Evolutionary conservation across 1,140 invertebrate species (phyloP).

Genomic region (Eueides isabella): DNA sequence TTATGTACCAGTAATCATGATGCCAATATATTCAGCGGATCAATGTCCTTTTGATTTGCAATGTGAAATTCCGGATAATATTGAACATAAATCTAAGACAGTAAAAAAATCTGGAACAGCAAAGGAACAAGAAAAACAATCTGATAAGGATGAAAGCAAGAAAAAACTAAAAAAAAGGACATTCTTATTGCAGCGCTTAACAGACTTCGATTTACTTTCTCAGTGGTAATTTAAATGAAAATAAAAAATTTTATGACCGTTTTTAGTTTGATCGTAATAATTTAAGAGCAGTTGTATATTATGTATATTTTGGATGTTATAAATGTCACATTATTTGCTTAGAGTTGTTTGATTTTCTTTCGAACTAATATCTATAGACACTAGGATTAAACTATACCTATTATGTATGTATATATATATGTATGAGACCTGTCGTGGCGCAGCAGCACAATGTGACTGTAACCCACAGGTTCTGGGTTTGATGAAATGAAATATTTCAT

Average conservation of each 20-base stretch:
- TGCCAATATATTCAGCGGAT: conserved; percentile 66
- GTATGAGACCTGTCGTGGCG: too few species aligned
- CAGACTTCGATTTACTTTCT: conserved; percentile 69
- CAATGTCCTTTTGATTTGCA: conserved; percentile 69
- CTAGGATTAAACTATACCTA: too few species aligned
- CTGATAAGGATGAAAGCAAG: conserved; percentile 56
- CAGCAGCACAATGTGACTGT: too few species aligned
- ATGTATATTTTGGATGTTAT: not conserved
- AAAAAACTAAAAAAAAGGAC: conserved; percentile 62
- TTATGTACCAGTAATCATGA: conserved; percentile 73
- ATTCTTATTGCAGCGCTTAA: conserved; percentile 67
- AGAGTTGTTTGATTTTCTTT: not conserved
- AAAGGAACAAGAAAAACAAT: conserved; percentile 39
- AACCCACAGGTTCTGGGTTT: too few species aligned
- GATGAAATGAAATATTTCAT: too few species aligned
- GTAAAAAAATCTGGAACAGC: conserved; percentile 41
- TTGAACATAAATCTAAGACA: conserved; percentile 52
- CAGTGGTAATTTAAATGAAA: conserved; percentile 56
- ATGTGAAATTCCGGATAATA: conserved; percentile 61
- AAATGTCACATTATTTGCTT: not conserved
- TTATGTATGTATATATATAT: too few species aligned
- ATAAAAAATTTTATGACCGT: not conserved
- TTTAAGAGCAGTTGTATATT: not conserved
- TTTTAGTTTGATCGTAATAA: not conserved
- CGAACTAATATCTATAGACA: not conserved